Conservation (phyloP, 2,888 invertebrate genomes). For the Epirrhoe alternata region DNA sequence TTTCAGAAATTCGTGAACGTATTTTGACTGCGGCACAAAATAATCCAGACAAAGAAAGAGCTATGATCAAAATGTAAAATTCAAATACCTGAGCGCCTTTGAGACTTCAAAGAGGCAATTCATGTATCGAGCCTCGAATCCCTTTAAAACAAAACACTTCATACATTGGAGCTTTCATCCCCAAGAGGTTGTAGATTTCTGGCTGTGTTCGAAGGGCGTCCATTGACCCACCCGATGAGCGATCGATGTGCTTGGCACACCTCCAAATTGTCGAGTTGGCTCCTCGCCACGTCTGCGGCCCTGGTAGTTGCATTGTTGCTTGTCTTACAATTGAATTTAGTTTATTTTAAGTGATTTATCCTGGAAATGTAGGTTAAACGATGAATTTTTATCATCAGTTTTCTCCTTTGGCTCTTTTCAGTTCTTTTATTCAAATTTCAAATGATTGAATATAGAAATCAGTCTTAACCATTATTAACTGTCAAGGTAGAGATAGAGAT, state of each 20-base stretch:
- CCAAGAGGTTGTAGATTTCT: conserved; percentile 36
- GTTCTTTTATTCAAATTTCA: no score
- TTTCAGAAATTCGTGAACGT: not conserved
- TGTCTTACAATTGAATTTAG: conserved; percentile 30
- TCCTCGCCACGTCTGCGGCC: conserved; percentile 45
- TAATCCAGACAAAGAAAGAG: not conserved
- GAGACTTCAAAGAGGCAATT: conserved; percentile 1
- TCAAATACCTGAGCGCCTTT: not conserved
- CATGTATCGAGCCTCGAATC: conserved; percentile 7
- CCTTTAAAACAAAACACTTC: conserved; percentile 15
- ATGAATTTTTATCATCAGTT: no score
- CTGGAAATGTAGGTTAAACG: conserved; percentile 9
- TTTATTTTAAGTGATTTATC: conserved; percentile 26
- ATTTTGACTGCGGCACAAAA: not conserved
- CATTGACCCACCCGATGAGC: conserved; percentile 59
- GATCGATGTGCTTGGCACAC: conserved; percentile 62
- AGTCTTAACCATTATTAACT: no score
- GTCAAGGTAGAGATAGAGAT: no score
- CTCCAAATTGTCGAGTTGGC: conserved; percentile 57
- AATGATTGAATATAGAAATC: no score
- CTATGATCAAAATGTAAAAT: conserved; percentile 4
- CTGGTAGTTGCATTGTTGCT: conserved; percentile 32
- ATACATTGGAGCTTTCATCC: conserved; percentile 1
- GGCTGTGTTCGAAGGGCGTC: conserved; percentile 49
- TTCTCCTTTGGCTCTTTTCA: no score